Evolutionary conservation across 2,888 invertebrate genomes (phyloP).

Genomic region (Nephrotoma appendiculata): DNA sequence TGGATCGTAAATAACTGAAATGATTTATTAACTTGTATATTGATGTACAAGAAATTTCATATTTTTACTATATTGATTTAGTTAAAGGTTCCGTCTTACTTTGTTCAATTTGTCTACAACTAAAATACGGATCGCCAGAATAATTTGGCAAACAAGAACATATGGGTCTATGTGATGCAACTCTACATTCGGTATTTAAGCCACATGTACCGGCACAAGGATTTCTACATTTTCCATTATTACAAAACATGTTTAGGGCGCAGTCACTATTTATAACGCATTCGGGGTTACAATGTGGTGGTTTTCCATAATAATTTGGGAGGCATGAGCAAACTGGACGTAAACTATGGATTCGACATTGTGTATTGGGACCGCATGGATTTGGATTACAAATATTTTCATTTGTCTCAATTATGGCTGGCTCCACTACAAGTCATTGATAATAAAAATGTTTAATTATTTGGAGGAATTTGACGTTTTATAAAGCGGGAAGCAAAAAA

Average conservation of each 20-base stretch:
- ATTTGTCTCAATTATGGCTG: conserved; percentile 18
- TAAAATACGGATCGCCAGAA: conserved; percentile 47
- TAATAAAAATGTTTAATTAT: not conserved
- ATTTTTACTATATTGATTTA: not conserved
- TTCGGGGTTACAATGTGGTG: conserved; percentile 51
- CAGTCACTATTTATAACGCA: conserved; percentile 43
- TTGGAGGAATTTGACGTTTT: not conserved
- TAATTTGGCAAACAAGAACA: conserved; percentile 38
- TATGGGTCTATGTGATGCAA: conserved; percentile 37
- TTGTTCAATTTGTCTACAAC: conserved; percentile 32
- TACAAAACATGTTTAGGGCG: conserved; percentile 35
- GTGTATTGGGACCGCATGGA: conserved; percentile 49
- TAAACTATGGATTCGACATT: conserved; percentile 36
- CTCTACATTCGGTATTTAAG: conserved; percentile 46
- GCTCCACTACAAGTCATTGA: conserved; percentile 12
- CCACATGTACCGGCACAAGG: conserved; percentile 56
- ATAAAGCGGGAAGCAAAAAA: not conserved
- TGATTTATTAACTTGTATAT: not conserved
- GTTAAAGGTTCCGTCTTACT: conserved; percentile 31
- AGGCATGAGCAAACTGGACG: conserved; percentile 45
- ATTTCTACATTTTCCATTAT: conserved; percentile 38
- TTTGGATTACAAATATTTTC: conserved; percentile 45
- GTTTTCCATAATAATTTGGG: conserved; percentile 42
- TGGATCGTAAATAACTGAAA: not conserved
- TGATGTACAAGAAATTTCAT: not conserved